phyloP scores from a whole-genome alignment of 2,113 vertebrate genomes.

The Pseudopodoces humilis region DNA sequence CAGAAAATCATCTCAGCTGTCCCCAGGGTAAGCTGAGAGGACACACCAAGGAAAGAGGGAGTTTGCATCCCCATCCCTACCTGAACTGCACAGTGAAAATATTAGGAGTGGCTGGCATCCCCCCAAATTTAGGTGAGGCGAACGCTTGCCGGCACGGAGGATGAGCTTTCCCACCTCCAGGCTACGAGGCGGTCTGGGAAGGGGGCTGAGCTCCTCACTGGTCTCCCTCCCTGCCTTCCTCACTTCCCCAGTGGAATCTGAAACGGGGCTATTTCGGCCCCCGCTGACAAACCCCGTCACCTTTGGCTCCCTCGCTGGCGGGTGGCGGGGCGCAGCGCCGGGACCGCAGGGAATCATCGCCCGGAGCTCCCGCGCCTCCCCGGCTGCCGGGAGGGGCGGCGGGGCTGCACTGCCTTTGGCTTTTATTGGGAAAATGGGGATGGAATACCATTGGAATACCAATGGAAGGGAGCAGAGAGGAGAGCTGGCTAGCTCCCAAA shows the following conservation, averaged over 20 bases:
- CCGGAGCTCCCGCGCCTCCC: neutral
- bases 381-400: neutral
- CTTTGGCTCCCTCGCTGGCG: neutral
- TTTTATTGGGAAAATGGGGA: neutral
- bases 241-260: neutral
- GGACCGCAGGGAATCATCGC: neutral
- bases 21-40: neutral
- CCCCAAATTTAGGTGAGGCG: neutral
- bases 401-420: accelerated
- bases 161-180: accelerated
- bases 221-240: neutral
- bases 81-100: no score
- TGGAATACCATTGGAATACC: no score
- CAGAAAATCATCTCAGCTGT: neutral
- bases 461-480: neutral
- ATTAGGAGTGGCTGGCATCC: accelerated
- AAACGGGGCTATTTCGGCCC: conserved; percentile 30
- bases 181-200: neutral
- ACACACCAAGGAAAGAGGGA: neutral
- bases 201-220: neutral
- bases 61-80: neutral
- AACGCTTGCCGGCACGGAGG: neutral
- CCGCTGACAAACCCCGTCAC: neutral
- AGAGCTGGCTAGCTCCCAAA: neutral
- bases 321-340: neutral